Evolutionary conservation across 2,888 invertebrate genomes (phyloP).

Genomic region (Branchipolynoe longqiensis): DNA sequence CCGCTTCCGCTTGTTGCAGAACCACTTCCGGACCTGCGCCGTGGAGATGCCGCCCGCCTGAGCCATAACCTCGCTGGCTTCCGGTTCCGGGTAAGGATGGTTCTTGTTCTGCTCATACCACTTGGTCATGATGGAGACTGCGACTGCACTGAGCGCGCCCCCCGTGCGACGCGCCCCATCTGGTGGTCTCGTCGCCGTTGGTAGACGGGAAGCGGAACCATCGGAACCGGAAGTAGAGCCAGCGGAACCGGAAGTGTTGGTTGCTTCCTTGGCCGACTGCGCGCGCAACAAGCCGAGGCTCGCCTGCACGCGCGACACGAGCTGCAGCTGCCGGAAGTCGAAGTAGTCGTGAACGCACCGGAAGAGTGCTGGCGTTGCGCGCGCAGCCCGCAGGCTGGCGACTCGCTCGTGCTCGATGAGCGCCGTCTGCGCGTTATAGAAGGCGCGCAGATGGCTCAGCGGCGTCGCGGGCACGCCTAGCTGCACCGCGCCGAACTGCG

Average conservation of each 20-base stretch:
- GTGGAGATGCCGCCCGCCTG: constrained; percentile 73
- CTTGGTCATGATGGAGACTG: constrained; percentile 70
- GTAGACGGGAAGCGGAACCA: too few relatives aligned
- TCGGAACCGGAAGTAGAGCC: too few relatives aligned
- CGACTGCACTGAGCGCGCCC: background rate
- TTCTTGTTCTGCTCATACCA: constrained; percentile 76
- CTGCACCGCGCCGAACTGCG: constrained; percentile 15
- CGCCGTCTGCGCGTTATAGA: constrained; percentile 17
- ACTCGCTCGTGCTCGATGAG: background rate
- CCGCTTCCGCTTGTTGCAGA: constrained; percentile 77
- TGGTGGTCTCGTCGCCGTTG: constrained; percentile 10
- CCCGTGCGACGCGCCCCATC: background rate
- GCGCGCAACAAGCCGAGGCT: constrained; percentile 28
- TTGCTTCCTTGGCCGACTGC: too few relatives aligned
- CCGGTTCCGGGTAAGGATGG: constrained; percentile 77
- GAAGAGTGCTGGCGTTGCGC: background rate
- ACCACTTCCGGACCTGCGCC: constrained; percentile 79
- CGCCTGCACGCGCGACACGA: constrained; percentile 27
- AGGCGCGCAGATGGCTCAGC: background rate
- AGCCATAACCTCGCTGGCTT: constrained; percentile 74
- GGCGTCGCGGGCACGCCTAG: background rate
- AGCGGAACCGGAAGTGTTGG: too few relatives aligned
- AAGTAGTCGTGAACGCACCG: constrained; percentile 16
- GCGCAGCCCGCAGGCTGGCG: too few relatives aligned
- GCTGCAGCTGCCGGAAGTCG: constrained; percentile 10